Percentiles rank a stretch among this genome's conserved stretches.
Conservation (phyloP, 2,888 invertebrate genomes). For the Lasioglossum leucozonium region DNA sequence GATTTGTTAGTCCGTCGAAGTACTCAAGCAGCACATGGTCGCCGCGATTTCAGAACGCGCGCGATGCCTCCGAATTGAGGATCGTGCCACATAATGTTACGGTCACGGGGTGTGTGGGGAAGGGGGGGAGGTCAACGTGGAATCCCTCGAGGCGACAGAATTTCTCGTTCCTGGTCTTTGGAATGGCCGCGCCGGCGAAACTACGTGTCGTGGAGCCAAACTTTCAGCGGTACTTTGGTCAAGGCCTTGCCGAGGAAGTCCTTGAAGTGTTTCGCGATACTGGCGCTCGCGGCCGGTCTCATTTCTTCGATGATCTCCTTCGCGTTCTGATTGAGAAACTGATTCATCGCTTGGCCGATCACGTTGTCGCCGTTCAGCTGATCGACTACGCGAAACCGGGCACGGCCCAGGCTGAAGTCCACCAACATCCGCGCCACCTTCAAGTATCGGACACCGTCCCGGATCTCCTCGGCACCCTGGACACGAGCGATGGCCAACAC, state of each 20-base stretch:
- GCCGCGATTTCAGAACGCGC: conserved; percentile 6
- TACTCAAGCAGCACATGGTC: neutral
- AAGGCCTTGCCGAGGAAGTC: conserved; percentile 90
- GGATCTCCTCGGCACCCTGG: conserved; percentile 88
- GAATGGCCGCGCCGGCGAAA: neutral
- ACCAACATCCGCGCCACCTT: conserved; percentile 88
- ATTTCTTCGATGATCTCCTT: conserved; percentile 93
- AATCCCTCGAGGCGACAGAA: neutral
- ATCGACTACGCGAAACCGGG: conserved; percentile 90
- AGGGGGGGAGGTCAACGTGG: neutral
- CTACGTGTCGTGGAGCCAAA: conserved; percentile 86
- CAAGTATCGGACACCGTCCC: conserved; percentile 88
- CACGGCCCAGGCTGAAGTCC: conserved; percentile 90
- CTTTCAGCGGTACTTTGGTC: conserved; percentile 89
- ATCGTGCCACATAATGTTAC: neutral
- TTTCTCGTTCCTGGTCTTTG: conserved; percentile 1
- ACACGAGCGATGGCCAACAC: conserved; percentile 90
- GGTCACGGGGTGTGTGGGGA: too few relatives aligned
- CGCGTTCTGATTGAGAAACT: conserved; percentile 92
- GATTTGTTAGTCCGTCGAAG: conserved; percentile 10
- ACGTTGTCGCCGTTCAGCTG: conserved; percentile 91
- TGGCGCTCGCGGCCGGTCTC: conserved; percentile 90
- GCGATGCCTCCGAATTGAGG: neutral
- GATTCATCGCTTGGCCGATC: conserved; percentile 93
- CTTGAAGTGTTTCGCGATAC: conserved; percentile 91